Evolutionary conservation across 2,888 invertebrate genomes (phyloP), one percentile per base, ranked within the genome.

Genomic region (Lithophane semibrunnea): DNA sequence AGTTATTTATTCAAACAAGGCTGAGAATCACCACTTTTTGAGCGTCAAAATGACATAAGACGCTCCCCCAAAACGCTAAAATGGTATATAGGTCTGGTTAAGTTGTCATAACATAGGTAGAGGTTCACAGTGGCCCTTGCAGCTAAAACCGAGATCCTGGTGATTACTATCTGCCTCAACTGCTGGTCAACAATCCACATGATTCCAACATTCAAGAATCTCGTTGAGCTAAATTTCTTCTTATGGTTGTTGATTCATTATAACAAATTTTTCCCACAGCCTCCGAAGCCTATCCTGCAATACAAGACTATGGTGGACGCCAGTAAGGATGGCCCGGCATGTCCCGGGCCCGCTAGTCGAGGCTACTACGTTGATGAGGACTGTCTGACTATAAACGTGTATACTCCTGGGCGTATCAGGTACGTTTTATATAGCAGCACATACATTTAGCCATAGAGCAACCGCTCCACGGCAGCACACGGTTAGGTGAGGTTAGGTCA

Each of bases 371-470:
- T 97, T 69, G 96, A 97, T 49, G 98, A 98, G 86, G 97, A 98
- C 90, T 98, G 98, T 86, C 95, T 98, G 1, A 94, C 96, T 29
- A 89, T 98, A 70, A 98, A 98, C 85, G 97, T 98, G 0, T 98
- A 97, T 84, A 97, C 94, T 3, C 94, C 94, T 0, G 67, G 44
- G 0, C 86, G 69, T 21, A 84, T 88, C 71, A 82, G 86, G 92
- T 92, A 79, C 13, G 1, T 24, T 58, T 58, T 24, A n/a, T 4
- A 56, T 5, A 56, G n/a, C n/a, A 58, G 58, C n/a, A 56, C 12
- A 56, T 21, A 3, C 10, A 56, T 56, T 56, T n/a, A 56, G n/a
- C 54, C 56, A 56, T 5, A 56, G 58, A 24, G 58, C 5, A 24
- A 58, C n/a, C 5, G 13, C 58, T 58, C 24, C 58, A 58, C n/a